Base-by-base conservation (phyloP, 2,113 vertebrate genomes). In the Phocoena sinus region DNA sequence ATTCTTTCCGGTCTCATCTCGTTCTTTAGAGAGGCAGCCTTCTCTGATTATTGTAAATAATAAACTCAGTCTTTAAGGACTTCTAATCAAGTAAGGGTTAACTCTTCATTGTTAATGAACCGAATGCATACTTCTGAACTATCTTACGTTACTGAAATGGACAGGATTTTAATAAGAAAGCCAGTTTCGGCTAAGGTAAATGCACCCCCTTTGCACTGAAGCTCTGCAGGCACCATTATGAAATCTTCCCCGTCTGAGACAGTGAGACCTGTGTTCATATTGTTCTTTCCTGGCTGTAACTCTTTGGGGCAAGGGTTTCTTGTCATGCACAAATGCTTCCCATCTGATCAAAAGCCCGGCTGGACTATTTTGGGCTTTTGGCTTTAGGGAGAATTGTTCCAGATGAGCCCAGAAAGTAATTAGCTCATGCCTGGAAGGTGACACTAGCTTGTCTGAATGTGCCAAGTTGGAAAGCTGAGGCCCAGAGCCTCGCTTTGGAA, bases 341-440 rank as follows among this genome's bases (percentile, higher is more conserved):
- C 89, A 0, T 80, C 58, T 91, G 94, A 97, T 91, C 70, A 77
- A 97, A 98, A 94, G 62, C 85, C n/a, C 60, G 0, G 71, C 95
- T 91, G 68, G 70, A 92, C 97, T 98, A 96, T 92, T 98, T 97
- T 38, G 2, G 94, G 94, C 74, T 80, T 92, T 98, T 91, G 94
- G 84, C 86, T 97, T 97, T 83, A 93, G 91, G 80, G 92, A 97
- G 77, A 87, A 56, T 79, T 93, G 81, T 93, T 98, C 36, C 94
- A 98, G 97, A 93, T 98, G 97, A 97, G 88, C 68, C 26, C 18
- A 33, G 95, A 50, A 91, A 63, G 97, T 98, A 81, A 96, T 98
- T 98, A 98, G 63, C 96, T 98, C 89, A 62, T 97, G 88, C 88
- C 95, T 98, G 71, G 68, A 88, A 96, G 79, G 87, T 97, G 86